Base-by-base conservation (phyloP, 2,797 vertebrate species). In the Spinus pinus region DNA sequence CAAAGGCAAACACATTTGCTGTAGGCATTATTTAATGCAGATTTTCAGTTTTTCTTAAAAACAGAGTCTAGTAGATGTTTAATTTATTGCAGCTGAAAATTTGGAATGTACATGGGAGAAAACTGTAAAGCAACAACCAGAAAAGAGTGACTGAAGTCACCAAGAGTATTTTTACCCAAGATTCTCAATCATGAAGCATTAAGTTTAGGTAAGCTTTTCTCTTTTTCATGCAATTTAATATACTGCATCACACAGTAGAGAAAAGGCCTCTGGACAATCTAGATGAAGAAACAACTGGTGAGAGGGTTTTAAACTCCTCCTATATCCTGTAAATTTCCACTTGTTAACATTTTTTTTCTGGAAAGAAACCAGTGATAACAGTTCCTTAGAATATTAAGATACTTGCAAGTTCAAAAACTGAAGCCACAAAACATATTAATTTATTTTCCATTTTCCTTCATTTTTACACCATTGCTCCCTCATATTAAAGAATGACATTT, bases 1-100 rank as follows among this genome's bases (percentile, higher is more conserved):
- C 96, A 54, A 94, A 35, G 97, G 97, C 97, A 96, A 95, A 86
- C 54, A 95, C 84, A 93, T 94, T 88, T 91, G 95, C 96, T 95
- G 87, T 87, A 92, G 97, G 96, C 96, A 94, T 71, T 94, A 81
- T 80, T 97, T 96, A 97, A 97, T 91, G 92, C 71, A 97, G 88
- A 92, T 87, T 54, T 95, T 81, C 88, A 95, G 54, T 67, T 94
- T 89, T 64, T 58, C 86, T 88, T 93, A 80, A 95, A 56, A 69
- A 42, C 51, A 94, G 25, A 86, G 47, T 65, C 42, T 12, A 88
- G 74, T 27, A 91, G 27, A 78, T 92, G 67, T 95, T 97, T 95
- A 95, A 97, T 91, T 95, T 65, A 96, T 95, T 74, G 49, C 61
- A 83, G 28, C 64, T 70, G 49, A 92, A 92, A 95, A 84, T 66